phyloP scores from a whole-genome alignment of 1,140 invertebrate genomes.

The Phocides pigmalion region DNA sequence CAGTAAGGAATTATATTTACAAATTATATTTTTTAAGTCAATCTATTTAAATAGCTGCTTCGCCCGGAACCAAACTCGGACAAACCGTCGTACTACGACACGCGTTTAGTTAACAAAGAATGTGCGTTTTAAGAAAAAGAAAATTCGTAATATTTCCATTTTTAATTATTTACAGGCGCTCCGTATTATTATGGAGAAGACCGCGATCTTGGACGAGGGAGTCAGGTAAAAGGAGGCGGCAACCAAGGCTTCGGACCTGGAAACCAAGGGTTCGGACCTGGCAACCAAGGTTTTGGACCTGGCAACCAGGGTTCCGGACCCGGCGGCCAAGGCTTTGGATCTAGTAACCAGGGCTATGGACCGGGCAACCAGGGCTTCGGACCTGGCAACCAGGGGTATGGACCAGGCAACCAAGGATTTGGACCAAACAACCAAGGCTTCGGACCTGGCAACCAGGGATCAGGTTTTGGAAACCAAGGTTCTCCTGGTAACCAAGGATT shows the following conservation, averaged over 20 bases:
- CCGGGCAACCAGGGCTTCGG: not conserved
- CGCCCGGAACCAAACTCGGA: too few relatives aligned
- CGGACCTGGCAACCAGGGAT: not conserved
- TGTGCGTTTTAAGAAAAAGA: too few relatives aligned
- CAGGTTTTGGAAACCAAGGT: not conserved
- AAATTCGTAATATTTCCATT: not conserved
- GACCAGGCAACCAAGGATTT: not conserved
- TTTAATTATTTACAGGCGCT: not conserved
- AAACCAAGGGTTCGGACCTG: not conserved
- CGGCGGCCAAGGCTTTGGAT: not conserved
- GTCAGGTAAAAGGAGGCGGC: not conserved
- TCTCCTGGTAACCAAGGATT: not conserved
- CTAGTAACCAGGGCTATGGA: not conserved
- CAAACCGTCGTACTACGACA: too few relatives aligned
- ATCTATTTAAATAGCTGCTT: too few relatives aligned
- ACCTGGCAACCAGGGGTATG: not conserved
- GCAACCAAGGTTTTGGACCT: not conserved
- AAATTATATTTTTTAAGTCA: too few relatives aligned
- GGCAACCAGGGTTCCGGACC: not conserved
- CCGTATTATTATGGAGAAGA: conserved; percentile 11
- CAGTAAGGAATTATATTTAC: too few relatives aligned
- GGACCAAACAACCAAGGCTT: not conserved
- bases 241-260: not conserved
- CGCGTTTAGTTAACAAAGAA: too few relatives aligned
- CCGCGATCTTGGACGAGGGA: not conserved